A percentile compares a stretch with the other conserved stretches of the same genome.
These are phyloP conservation scores for Willowsia nigromaculata DNA, from an alignment of 2,888 invertebrate genomes.

Conservation along the genomic window DNA sequence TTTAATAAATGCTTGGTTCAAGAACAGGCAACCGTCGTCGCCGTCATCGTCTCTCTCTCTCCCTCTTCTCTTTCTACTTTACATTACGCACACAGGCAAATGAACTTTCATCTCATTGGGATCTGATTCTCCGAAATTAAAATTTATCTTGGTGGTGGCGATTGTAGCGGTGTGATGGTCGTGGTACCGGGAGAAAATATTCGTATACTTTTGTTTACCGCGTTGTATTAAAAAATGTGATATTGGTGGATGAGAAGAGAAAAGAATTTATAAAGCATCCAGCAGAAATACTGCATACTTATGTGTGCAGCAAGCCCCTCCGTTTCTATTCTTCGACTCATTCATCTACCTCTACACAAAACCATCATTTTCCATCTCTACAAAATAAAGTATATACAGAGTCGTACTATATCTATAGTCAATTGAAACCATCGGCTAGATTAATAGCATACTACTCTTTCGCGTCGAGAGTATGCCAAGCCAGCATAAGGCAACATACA, in stretches of 20 bases:
- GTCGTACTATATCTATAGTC: too few relatives aligned
- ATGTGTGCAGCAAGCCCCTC: not conserved
- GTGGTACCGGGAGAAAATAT: not conserved
- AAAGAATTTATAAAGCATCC: not conserved
- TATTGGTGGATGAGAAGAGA: not conserved
- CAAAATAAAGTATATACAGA: too few relatives aligned
- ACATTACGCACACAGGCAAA: not conserved
- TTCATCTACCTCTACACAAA: not conserved
- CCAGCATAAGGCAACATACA: too few relatives aligned
- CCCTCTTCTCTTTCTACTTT: not conserved
- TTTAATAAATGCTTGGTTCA: conserved; percentile 40
- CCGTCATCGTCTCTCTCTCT: conserved; percentile 6
- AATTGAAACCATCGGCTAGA: too few relatives aligned
- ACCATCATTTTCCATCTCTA: not conserved
- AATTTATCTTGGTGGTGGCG: conserved; percentile 49
- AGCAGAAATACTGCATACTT: not conserved
- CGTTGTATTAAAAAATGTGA: not conserved
- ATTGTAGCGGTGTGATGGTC: not conserved
- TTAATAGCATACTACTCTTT: too few relatives aligned
- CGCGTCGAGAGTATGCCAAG: too few relatives aligned
- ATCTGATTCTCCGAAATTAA: conserved; percentile 64
- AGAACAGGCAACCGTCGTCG: conserved; percentile 16
- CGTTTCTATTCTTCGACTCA: not conserved
- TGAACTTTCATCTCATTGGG: conserved; percentile 59
- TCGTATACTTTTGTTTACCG: not conserved